A percentile compares a stretch with the other conserved stretches of the same genome.
phyloP scores from a whole-genome alignment of 2,113 vertebrate genomes.

The Abramis brama region DNA sequence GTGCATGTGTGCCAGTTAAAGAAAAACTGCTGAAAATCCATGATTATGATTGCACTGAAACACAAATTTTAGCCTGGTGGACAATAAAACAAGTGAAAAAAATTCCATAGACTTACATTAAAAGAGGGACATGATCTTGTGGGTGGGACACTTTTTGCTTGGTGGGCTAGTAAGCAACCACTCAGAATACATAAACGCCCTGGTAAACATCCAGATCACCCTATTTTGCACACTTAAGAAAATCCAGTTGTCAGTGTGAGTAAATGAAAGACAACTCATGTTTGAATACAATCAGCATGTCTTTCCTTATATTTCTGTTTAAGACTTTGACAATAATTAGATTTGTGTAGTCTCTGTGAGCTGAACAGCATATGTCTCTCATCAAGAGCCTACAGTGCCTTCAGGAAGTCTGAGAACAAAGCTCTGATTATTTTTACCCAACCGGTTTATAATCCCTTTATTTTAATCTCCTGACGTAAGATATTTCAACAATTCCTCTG shows the following conservation, averaged over 20 bases:
- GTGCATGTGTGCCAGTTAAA: neutral
- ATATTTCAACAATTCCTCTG: conserved; percentile 16
- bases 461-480: conserved; percentile 27
- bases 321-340: conserved; percentile 17
- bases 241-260: neutral
- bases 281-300: neutral
- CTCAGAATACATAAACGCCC: too few relatives aligned
- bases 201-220: neutral
- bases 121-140: neutral
- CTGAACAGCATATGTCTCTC: neutral
- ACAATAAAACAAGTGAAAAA: neutral
- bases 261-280: neutral
- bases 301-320: conserved; percentile 15
- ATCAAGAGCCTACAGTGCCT: neutral
- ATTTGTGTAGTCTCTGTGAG: neutral
- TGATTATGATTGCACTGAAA: neutral
- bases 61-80: neutral
- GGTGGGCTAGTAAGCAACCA: neutral
- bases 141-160: neutral
- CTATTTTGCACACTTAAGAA: neutral
- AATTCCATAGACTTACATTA: neutral
- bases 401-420: conserved; percentile 33
- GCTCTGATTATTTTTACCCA: conserved; percentile 31
- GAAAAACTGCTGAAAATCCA: neutral
- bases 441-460: conserved; percentile 21